Conservation (phyloP, 2,113 vertebrate species). For the Piaya cayana region DNA sequence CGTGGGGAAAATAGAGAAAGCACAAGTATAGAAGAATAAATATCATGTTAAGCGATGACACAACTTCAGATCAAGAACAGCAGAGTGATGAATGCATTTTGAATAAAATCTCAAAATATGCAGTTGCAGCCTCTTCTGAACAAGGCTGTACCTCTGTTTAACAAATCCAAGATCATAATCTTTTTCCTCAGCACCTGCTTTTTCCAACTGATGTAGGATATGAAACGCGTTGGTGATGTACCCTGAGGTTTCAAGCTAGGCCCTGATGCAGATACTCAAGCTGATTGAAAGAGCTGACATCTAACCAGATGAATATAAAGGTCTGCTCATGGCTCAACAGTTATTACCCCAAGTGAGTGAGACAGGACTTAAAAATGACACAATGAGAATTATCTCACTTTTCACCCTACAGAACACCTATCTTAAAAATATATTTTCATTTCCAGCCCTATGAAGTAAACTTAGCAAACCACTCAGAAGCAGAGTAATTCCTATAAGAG, state of each 20-base stretch:
- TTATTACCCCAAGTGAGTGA: neutral
- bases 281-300: neutral
- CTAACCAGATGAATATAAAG: neutral
- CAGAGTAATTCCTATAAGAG: neutral
- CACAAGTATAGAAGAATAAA: neutral
- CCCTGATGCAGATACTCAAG: neutral
- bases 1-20: neutral
- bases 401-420: neutral
- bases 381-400: neutral
- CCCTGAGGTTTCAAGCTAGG: neutral
- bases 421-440: neutral
- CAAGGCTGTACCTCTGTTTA: neutral
- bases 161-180: neutral
- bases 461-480: neutral
- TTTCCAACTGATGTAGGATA: neutral
- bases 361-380: neutral
- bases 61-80: neutral
- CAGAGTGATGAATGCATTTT: rapidly evolving
- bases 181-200: neutral
- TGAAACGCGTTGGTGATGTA: neutral
- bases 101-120: neutral
- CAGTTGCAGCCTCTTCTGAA: neutral
- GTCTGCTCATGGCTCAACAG: neutral
- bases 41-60: neutral
- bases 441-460: neutral